Conservation (phyloP, 2,797 vertebrate genomes). For the Spondyliosoma cantharus region DNA sequence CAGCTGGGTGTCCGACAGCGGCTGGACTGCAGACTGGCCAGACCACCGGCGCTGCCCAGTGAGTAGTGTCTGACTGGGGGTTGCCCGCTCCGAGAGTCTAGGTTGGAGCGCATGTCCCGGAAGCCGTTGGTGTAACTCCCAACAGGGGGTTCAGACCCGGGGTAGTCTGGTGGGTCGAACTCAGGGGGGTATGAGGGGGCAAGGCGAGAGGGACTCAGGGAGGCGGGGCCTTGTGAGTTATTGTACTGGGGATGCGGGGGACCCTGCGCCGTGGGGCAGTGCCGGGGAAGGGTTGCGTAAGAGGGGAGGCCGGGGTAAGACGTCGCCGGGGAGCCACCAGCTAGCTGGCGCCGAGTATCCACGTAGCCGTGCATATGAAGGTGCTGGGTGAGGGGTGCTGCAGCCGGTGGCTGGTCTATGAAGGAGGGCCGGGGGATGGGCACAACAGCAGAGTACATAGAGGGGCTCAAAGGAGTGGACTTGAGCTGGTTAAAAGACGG, state of each 20-base stretch:
- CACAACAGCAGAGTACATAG: constrained; percentile 87
- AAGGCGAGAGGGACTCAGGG: constrained; percentile 81
- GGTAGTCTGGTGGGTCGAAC: constrained; percentile 81
- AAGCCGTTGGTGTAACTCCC: constrained; percentile 84
- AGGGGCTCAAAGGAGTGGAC: constrained; percentile 77
- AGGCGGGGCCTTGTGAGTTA: constrained; percentile 76
- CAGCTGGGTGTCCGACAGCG: constrained; percentile 94
- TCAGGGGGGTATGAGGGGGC: constrained; percentile 78
- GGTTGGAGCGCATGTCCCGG: constrained; percentile 84
- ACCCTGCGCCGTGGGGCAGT: constrained; percentile 77
- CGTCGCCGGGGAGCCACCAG: constrained; percentile 77
- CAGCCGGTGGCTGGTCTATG: constrained; percentile 69
- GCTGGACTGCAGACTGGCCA: constrained; percentile 85
- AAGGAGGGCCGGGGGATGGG: constrained; percentile 89
- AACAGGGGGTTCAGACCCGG: constrained; percentile 39
- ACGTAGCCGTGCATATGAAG: constrained; percentile 79
- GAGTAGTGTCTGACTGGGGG: constrained; percentile 80
- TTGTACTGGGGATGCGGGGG: constrained; percentile 76
- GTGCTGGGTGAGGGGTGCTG: constrained; percentile 74
- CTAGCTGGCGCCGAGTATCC: constrained; percentile 83
- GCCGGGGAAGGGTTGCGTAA: constrained; percentile 87
- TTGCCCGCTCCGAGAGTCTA: constrained; percentile 78
- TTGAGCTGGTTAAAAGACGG: constrained; percentile 76
- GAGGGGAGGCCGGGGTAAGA: constrained; percentile 82
- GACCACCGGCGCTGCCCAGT: constrained; percentile 73